Evolutionary conservation across 2,113 vertebrate species (phyloP), one percentile per base, ranked within the genome.

Genomic region (Caloenas nicobarica): DNA sequence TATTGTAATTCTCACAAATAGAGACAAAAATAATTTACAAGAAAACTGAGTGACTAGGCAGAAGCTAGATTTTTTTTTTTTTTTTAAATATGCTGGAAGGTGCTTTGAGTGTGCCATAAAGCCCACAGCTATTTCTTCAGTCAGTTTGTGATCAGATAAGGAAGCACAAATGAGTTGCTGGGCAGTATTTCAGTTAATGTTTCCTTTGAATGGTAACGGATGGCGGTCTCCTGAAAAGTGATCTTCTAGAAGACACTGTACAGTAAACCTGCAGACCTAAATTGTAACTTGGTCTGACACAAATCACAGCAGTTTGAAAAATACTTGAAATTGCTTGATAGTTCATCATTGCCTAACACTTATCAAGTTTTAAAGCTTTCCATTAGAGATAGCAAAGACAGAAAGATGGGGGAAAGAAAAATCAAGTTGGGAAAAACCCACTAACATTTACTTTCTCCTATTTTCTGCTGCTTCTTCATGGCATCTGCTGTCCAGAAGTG

Each of bases 361-460:
- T 65, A 51, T 0, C 16, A 60, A 33, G 16, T 64, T 72, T 31
- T 50, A 56, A 65, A 88, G 48, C 25, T 90, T 74, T 83, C 65
- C 16, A 15, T 54, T 87, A 24, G 9, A 42, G 50, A n/a, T 42
- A 61, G 13, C 58, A 53, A 65, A 65, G 50, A 26, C 53, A 88
- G 58, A 86, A 90, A 29, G 28, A 71, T 46, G 10, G 21, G 19
- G 0, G 46, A 64, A 62, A 25, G 11, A 72, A 68, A 71, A 76
- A 48, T 0, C 13, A 34, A 21, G 10, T 4, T 64, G 34, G 68
- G 23, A 53, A 14, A 0, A 0, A 58, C 31, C 24, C 38, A 13
- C 26, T 48, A 31, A 38, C 23, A 56, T 53, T 29, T 17, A 81
- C 7, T 79, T 91, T 87, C 16, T 62, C 2, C 31, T 46, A 1